Base-by-base conservation (phyloP, 2,797 vertebrate species). In the Coregonus ussuriensis region DNA sequence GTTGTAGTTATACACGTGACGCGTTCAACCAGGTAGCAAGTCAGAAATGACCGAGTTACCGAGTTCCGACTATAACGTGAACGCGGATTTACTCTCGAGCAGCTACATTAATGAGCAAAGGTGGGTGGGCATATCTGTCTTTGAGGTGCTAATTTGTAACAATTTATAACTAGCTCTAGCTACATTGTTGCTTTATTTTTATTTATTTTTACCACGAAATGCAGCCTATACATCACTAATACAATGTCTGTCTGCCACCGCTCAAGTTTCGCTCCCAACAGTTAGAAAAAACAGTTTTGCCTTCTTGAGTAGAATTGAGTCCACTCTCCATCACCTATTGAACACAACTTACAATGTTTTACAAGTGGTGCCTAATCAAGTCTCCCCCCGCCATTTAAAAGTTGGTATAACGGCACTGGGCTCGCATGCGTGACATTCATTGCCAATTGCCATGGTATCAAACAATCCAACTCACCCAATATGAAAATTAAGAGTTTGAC, bases 391-490 rank as follows among this genome's bases (percentile, higher is more conserved):
- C 18, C 18, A 21, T 59, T 7, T 18, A 21, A 59, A 59, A 59
- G 56, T 59, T 59, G 4, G 56, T 6, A 18, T 18, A 59, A 59
- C 4, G 18, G 31, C 16, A 67, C 73, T 35, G 62, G 59, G 63
- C 63, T 78, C 63, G 71, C 79, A 74, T 56, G 68, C 53, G 68
- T 81, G 72, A 35, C 79, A 69, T 68, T 0, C 73, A 86, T 90
- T 90, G 78, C 85, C 84, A 87, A 86, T 89, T 89, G 79, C 87
- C 83, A 88, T 89, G 86, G n/a, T 74, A 77, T 47, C 71, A 70
- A 77, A 76, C 74, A 84, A 81, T 78, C 74, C 63, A 68, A 51
- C n/a, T 74, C 37, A 54, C 71, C 31, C 41, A 33, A 35, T 54
- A 76, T 81, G 7, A 53, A 35, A 6, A 72, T 63, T 25, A 33